Evolutionary conservation across 2,797 vertebrate genomes (phyloP).

Genomic region (Eidolon dupreanum): DNA sequence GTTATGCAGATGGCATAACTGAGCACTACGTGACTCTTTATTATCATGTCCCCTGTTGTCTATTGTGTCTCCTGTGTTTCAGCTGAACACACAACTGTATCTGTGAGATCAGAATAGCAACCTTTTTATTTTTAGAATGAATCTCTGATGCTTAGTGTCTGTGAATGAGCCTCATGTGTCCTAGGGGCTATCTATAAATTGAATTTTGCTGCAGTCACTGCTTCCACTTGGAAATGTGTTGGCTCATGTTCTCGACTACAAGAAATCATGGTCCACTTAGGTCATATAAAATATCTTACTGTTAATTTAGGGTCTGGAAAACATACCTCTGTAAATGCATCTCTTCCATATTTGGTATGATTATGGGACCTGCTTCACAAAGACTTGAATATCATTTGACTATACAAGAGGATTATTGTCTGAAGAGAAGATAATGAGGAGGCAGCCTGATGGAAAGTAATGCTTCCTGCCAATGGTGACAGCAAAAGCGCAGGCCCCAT

Average conservation of each 20-base stretch:
- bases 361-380: background rate
- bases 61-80: background rate
- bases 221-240: slow-evolving; percentile 27
- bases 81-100: background rate
- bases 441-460: background rate
- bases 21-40: background rate
- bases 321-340: background rate
- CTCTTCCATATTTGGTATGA: background rate
- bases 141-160: background rate
- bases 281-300: slow-evolving; percentile 41
- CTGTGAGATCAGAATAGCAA: slow-evolving; percentile 34
- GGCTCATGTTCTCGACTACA: background rate
- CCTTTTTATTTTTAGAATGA: slow-evolving; percentile 51
- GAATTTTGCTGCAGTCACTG: background rate
- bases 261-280: slow-evolving; percentile 45
- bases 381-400: slow-evolving; percentile 16
- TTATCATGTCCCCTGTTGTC: background rate
- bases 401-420: background rate
- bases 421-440: slow-evolving; percentile 19
- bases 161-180: background rate
- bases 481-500: background rate
- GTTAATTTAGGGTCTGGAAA: slow-evolving; percentile 35
- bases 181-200: slow-evolving; percentile 5
- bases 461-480: background rate
- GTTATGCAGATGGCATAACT: background rate